These are phyloP conservation scores for Lepidurus couesii DNA, from an alignment of 1,140 invertebrate species.

Conservation along the genomic window DNA sequence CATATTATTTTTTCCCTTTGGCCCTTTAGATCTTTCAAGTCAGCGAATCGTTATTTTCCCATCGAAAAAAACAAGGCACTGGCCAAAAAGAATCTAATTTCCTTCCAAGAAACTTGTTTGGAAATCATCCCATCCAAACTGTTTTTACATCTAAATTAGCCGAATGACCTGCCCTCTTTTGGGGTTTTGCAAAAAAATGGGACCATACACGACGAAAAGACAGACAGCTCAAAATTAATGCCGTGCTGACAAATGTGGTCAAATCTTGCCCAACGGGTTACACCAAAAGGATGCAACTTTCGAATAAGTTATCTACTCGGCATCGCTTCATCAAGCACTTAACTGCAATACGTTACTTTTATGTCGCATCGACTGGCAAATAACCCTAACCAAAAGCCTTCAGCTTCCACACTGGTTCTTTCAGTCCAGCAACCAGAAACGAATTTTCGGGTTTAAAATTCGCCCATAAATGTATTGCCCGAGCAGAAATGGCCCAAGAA, in stretches of 20 bases:
- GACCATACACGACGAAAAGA: background rate
- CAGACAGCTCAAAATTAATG: background rate
- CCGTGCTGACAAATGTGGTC: background rate
- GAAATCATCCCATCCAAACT: background rate
- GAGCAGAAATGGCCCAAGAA: no score
- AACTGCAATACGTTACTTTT: no score
- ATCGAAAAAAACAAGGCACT: background rate
- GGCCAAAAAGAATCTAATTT: background rate
- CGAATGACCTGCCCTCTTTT: background rate
- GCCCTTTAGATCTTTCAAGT: background rate
- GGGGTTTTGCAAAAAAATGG: background rate
- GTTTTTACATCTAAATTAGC: background rate
- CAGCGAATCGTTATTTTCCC: slow-evolving; percentile 8
- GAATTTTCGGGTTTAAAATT: no score
- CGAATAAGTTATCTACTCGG: no score
- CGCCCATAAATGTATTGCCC: no score
- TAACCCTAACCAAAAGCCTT: no score
- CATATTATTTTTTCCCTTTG: background rate
- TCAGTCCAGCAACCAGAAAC: no score
- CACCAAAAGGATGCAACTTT: no score
- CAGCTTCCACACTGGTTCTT: no score
- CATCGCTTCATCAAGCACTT: no score
- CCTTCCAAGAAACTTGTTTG: background rate
- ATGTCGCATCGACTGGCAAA: no score
- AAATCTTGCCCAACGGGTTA: background rate